These are phyloP conservation scores for Oceanodroma tethys DNA, from an alignment of 2,113 vertebrate genomes.

Conservation along the genomic window DNA sequence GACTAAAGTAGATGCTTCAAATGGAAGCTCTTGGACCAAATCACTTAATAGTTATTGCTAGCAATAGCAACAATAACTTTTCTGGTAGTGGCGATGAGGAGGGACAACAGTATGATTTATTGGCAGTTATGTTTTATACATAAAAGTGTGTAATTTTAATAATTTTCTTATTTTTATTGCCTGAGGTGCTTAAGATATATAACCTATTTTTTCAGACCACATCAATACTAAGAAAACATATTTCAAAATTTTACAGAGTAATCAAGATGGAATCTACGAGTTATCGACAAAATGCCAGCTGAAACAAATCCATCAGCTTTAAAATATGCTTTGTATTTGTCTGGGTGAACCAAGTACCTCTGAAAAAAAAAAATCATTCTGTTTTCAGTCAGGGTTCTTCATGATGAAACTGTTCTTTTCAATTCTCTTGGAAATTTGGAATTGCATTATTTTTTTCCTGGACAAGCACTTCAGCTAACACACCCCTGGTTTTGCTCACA, in stretches of 20 bases:
- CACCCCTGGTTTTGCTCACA: neutral
- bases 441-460: neutral
- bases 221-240: neutral
- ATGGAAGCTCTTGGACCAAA: neutral
- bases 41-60: neutral
- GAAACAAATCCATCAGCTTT: neutral
- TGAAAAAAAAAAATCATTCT: neutral
- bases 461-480: neutral
- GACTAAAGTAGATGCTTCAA: neutral
- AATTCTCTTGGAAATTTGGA: neutral
- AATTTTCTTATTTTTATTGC: neutral
- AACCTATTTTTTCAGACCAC: neutral
- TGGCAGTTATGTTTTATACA: neutral
- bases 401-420: neutral
- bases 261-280: neutral
- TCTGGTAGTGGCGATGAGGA: neutral
- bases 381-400: neutral
- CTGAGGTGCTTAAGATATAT: neutral
- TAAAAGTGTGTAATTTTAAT: neutral
- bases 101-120: neutral
- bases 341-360: neutral
- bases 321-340: neutral
- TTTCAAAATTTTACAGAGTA: constrained; percentile 3
- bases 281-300: neutral
- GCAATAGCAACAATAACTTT: neutral